Base-by-base conservation (phyloP, 1,140 invertebrate species). In the Macrobrachium rosenbergii region DNA sequence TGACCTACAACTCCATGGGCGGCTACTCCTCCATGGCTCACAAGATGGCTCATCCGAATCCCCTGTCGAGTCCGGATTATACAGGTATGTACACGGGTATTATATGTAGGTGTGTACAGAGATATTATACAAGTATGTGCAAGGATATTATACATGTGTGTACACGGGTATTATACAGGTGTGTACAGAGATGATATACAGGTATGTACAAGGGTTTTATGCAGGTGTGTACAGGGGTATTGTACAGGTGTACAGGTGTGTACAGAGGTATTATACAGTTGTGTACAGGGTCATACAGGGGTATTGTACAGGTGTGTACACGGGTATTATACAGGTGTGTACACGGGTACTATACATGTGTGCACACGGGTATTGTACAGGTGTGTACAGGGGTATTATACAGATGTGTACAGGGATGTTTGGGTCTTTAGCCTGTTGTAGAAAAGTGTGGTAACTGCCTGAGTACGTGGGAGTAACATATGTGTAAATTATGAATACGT, bases 21-120 rank as follows among this genome's bases (percentile, higher is more conserved):
- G 87, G 83, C 64, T 87, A 84, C 82, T 84, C 88, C 14, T 63
- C 75, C 62, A 45, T 87, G 45, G 64, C 62, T 23, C 81, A 63
- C 60, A 89, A 87, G 84, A 76, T 89, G 60, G 58, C 72, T 28
- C 84, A 83, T 59, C 85, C 76, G 75, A 87, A 87, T 62, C 86
- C 80, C 0, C 80, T 88, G 80, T 88, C 82, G 79, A 91, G 90
- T 58, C 90, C 91, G 7, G 91, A 91, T 43, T 91, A 91, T 85
- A 90, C 90, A 67, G 91, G 91, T 91, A 62, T 82, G 86, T 78
- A 14, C 19, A 72, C 21, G 3, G 21, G 59, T 12, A n/a, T 7
- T 21, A 28, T 19, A 8, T n/a, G n/a, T 43, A 16, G 7, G 58
- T 58, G 14, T 79, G 37, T 21, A 79, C 52, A 79, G 77, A 59